A percentile compares a stretch with the other conserved stretches of the same genome.
Evolutionary conservation across 2,888 invertebrate genomes (phyloP).

Genomic region (Horisme vitalbata): DNA sequence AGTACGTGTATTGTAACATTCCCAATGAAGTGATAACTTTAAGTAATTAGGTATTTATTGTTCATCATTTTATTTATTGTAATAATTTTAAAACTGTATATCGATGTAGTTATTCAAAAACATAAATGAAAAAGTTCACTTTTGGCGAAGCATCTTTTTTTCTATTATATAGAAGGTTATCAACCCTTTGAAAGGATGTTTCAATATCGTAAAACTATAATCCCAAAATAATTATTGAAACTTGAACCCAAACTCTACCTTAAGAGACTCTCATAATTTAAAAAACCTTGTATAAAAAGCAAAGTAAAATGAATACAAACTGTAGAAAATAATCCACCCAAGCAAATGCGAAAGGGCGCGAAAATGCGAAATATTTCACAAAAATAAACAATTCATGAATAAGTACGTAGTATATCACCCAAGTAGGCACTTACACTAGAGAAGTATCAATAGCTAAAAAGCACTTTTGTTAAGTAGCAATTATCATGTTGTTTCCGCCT

Average conservation of each 20-base stretch:
- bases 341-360: too few species aligned
- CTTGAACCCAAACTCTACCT: neutral
- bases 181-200: too few species aligned
- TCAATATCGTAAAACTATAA: too few species aligned
- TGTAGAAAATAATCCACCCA: too few species aligned
- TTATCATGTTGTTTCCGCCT: constrained; percentile 63
- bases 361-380: constrained; percentile 1
- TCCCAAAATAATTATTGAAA: too few species aligned
- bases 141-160: neutral
- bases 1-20: constrained; percentile 25
- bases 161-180: too few species aligned
- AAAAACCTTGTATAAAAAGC: neutral
- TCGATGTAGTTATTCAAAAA: constrained; percentile 28
- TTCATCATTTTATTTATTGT: constrained; percentile 29
- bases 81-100: constrained; percentile 23
- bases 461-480: constrained; percentile 40
- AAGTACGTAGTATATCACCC: too few species aligned
- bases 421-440: constrained; percentile 9
- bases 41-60: constrained; percentile 32
- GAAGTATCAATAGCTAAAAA: constrained; percentile 22
- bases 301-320: neutral
- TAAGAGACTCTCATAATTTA: neutral
- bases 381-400: constrained; percentile 10
- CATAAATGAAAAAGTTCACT: constrained; percentile 8
- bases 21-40: constrained; percentile 35